A percentile compares a stretch with the other conserved stretches of the same genome.
phyloP scores from a whole-genome alignment of 2,113 vertebrate species.

The Rhabdornis inornatus region DNA sequence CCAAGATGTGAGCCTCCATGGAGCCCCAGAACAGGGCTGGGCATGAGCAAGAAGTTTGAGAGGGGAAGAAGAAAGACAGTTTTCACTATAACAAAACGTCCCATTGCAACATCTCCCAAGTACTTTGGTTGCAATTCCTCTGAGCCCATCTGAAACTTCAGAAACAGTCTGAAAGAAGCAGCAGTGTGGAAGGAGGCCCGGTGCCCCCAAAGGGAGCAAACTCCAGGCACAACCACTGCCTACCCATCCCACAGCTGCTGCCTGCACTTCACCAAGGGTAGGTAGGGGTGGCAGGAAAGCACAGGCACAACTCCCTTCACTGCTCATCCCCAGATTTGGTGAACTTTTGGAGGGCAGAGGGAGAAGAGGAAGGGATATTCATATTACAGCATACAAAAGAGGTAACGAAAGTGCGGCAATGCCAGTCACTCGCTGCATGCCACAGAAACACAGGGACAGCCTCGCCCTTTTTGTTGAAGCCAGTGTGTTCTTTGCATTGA shows the following conservation, averaged over 20 bases:
- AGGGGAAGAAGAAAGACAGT: neutral
- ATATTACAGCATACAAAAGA: neutral
- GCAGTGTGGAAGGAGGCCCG: neutral
- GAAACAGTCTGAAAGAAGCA: neutral
- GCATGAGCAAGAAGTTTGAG: neutral
- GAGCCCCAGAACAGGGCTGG: neutral
- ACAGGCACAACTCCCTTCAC: neutral
- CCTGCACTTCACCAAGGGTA: neutral
- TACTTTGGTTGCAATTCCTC: neutral
- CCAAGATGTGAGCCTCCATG: fast-evolving
- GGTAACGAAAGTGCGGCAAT: neutral
- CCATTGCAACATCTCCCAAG: neutral
- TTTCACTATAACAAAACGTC: neutral
- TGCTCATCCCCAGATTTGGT: fast-evolving
- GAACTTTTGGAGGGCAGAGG: neutral
- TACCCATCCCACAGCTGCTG: neutral
- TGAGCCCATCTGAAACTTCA: neutral
- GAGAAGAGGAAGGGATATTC: neutral
- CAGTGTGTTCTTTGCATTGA: neutral
- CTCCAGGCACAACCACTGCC: neutral
- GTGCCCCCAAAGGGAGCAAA: neutral
- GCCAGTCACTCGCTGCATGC: neutral
- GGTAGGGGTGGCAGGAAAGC: neutral
- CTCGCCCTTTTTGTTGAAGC: neutral
- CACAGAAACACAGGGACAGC: neutral